Evolutionary conservation across 2,888 invertebrate species (phyloP), one percentile per base, ranked within the genome.

Genomic region (Marronus borbonicus): DNA sequence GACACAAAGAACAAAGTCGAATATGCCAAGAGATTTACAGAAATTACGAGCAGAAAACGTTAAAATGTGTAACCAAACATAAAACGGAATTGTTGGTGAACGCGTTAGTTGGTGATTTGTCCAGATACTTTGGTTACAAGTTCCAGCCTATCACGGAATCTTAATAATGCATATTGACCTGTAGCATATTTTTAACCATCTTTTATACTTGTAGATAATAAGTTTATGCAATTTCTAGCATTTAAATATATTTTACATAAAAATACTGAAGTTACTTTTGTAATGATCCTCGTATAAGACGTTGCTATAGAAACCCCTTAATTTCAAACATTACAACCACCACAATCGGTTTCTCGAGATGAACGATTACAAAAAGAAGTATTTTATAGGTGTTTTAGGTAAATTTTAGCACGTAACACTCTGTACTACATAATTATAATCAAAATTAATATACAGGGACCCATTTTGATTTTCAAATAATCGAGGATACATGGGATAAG

Each of bases 371-470:
- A 70, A 62, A 44, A 62, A 83, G 79, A 83, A 82, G 66, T 85
- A 84, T 80, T 83, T 86, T 78, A 82, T 85, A 78, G 84, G 83
- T 79, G 77, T 84, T 49, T 82, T 85, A 82, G 85, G 86, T 86
- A 83, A 83, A 5, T 14, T 17, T 66, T 82, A 31, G 20, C 55
- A 69, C 20, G 68, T 14, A 36, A 36, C 20, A 17, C 7, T 49
- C 8, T 8, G 44, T 8, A 49, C 12, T 68, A 10, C 39, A 77
- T 44, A 60, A 49, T 24, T 50, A 39, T 7, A 31, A 62, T 24
- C 20, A 49, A 76, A 20, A 28, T 76, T 20, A 44, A 39, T 77
- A 49, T 52, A 12, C 78, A 87, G 87, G 84, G 52, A 84, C 81
- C 64, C 85, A 86, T 81, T 82, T 87, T 78, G 86, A 85, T n/a